These are phyloP conservation scores for Semnornis frantzii DNA, from an alignment of 2,113 vertebrate genomes.

Conservation along the genomic window DNA sequence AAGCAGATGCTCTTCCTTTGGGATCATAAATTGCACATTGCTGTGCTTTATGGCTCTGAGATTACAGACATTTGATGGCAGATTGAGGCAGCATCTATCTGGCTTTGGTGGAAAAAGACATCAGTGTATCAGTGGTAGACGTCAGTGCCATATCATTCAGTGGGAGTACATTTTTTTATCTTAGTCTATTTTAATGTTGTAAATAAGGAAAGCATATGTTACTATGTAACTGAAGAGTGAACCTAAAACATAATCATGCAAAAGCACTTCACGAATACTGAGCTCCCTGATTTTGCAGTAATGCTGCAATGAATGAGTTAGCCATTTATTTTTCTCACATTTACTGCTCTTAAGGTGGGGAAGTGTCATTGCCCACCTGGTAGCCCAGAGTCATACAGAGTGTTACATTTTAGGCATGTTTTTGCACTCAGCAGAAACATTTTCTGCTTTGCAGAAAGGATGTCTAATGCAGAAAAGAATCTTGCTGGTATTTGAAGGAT, in stretches of 20 bases:
- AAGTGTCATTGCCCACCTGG: background rate
- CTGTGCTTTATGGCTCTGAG: background rate
- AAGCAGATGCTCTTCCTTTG: background rate
- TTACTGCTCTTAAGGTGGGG: background rate
- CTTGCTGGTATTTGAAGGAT: background rate
- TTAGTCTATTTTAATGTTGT: background rate
- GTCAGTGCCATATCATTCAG: background rate
- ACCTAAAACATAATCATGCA: background rate
- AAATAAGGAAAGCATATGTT: constrained; percentile 38
- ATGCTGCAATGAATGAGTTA: background rate
- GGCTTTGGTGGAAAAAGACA: background rate
- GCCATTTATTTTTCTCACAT: background rate
- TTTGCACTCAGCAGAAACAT: background rate
- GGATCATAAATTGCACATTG: background rate
- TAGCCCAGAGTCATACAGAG: background rate
- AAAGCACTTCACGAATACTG: background rate
- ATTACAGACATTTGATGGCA: background rate
- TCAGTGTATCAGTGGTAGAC: background rate
- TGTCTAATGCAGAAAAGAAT: background rate
- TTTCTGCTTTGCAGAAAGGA: background rate
- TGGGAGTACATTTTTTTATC: background rate
- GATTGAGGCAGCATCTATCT: constrained; percentile 10
- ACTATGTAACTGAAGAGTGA: background rate
- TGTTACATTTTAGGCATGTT: background rate
- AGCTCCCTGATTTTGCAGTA: background rate